phyloP scores from a whole-genome alignment of 2,797 vertebrate genomes.

The Microctenopoma stevenorrisi region DNA sequence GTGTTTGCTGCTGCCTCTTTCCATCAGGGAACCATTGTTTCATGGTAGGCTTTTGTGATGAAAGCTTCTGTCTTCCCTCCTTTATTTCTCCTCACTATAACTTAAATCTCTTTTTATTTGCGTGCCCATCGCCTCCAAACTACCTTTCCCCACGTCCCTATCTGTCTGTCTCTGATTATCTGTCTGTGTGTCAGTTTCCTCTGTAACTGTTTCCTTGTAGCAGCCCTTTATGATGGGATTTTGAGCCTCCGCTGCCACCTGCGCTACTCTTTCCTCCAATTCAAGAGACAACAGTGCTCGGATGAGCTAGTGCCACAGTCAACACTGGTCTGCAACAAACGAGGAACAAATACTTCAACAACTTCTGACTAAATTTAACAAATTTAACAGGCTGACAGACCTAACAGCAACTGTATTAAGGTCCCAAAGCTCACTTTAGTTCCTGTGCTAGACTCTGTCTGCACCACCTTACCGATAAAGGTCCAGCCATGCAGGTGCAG shows the following conservation, averaged over 20 bases:
- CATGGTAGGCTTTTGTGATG: slow-evolving; percentile 52
- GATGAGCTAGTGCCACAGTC: slow-evolving; percentile 7
- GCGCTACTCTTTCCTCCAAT: slow-evolving; percentile 22
- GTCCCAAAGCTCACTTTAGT: too few species aligned
- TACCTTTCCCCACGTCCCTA: slow-evolving; percentile 12
- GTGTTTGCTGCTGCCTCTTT: slow-evolving; percentile 57
- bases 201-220: slow-evolving; percentile 34
- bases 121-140: slow-evolving; percentile 27
- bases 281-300: slow-evolving; percentile 23
- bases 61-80: slow-evolving; percentile 41
- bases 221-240: slow-evolving; percentile 42
- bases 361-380: not conserved
- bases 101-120: slow-evolving; percentile 46
- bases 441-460: too few species aligned
- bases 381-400: not conserved
- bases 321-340: slow-evolving; percentile 15
- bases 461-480: too few species aligned
- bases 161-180: slow-evolving; percentile 34
- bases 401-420: not conserved
- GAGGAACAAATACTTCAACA: not conserved
- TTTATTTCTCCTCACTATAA: slow-evolving; percentile 47
- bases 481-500: too few species aligned
- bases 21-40: slow-evolving; percentile 70
- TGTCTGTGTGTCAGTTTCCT: slow-evolving; percentile 26
- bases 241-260: slow-evolving; percentile 33